Evolutionary conservation across 2,113 vertebrate genomes (phyloP), one percentile per base, ranked within the genome.

Genomic region (Ardeotis arabs): DNA sequence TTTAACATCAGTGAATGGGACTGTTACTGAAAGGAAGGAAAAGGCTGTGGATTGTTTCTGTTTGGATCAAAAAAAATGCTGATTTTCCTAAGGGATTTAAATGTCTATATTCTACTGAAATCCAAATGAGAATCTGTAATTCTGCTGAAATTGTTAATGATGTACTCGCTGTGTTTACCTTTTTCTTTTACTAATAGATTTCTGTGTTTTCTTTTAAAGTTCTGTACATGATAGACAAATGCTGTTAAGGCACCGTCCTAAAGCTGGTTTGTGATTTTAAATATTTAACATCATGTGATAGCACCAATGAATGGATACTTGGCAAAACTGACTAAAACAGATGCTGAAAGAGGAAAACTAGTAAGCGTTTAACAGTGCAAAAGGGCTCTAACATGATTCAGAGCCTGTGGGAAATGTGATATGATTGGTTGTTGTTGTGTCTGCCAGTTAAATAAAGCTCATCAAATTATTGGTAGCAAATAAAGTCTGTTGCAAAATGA

Each of bases 371-470:
- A 92, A 72, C 77, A 86, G 78, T 62, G 84, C 74, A 95, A 86
- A 95, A 93, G 72, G 64, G 72, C 39, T 92, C 81, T 62, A 73
- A 87, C 17, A 45, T 58, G 66, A 91, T n/a, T 94, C 63, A 76
- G 67, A 89, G 82, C 52, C 45, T 90, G 67, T n/a, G 75, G 58
- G 78, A 90, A 88, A 88, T 69, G 33, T 23, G 45, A 39, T 76
- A 60, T 29, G 81, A 80, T 64, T 91, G 67, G 73, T 64, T 91
- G 81, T 91, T 93, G 78, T 91, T 91, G 90, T 93, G 69, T 47
- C 84, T 96, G 91, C 93, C 89, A 95, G 47, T 96, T 95, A 95
- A 91, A 91, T 47, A 95, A 86, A 89, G 29, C 45, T 76, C 44
- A 79, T 84, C 27, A 72, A 79, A 93, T 93, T 89, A 93, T 92